phyloP scores from a whole-genome alignment of 2,888 invertebrate genomes.

The Drosophila borealis region DNA sequence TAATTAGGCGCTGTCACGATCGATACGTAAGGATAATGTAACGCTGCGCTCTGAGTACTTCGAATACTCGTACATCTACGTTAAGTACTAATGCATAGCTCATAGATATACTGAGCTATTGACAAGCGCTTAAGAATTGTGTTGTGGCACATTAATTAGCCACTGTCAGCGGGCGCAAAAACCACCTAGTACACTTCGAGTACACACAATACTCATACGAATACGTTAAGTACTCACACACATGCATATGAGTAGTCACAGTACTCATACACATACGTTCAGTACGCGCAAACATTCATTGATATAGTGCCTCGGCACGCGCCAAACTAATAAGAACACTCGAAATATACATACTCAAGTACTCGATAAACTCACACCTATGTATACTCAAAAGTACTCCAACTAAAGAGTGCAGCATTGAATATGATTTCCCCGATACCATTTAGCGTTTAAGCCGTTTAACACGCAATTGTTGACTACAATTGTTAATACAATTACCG shows the following conservation, averaged over 20 bases:
- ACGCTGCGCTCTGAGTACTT: background rate
- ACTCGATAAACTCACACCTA: background rate
- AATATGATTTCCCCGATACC: background rate
- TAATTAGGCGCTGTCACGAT: slow-evolving; percentile 32
- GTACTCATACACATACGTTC: background rate
- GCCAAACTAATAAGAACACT: too few species aligned
- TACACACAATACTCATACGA: background rate
- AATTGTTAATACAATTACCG: slow-evolving; percentile 20
- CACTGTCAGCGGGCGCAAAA: slow-evolving; percentile 2
- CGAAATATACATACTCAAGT: too few species aligned
- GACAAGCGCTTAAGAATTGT: too few species aligned
- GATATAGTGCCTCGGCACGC: too few species aligned
- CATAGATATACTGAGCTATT: background rate
- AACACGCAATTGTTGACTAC: slow-evolving; percentile 7
- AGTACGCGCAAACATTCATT: too few species aligned
- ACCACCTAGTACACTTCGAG: too few species aligned
- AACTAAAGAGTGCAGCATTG: background rate
- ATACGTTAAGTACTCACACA: background rate
- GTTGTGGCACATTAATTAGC: background rate
- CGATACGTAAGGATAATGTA: slow-evolving; percentile 24
- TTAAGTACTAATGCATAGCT: background rate
- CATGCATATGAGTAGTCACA: background rate
- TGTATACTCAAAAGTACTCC: background rate
- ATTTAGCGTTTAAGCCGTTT: slow-evolving; percentile 12
- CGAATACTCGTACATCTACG: background rate